These are phyloP conservation scores for Tretioscincus oriximinensis DNA, from an alignment of 2,113 vertebrate species.

Conservation along the genomic window DNA sequence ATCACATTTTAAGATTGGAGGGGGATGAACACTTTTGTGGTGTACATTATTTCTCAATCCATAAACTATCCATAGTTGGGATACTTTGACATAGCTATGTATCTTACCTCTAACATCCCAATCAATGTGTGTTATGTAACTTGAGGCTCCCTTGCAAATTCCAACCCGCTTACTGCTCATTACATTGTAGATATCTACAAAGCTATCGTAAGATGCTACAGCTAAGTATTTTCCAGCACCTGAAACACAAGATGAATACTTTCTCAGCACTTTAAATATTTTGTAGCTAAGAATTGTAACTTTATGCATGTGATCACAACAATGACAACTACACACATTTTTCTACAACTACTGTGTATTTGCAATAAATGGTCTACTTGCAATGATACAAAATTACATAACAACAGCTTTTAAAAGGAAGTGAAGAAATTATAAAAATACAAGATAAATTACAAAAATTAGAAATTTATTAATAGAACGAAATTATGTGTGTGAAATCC, in stretches of 20 bases:
- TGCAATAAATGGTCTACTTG: too few species aligned
- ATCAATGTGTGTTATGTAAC: slow-evolving; percentile 93
- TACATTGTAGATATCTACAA: slow-evolving; percentile 96
- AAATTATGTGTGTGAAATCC: too few species aligned
- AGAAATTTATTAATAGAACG: not conserved
- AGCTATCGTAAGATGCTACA: slow-evolving; percentile 93
- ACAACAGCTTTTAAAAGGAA: not conserved
- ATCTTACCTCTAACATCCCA: slow-evolving; percentile 92
- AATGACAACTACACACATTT: too few species aligned
- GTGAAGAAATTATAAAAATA: not conserved
- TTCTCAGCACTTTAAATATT: not conserved
- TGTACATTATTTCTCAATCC: too few species aligned
- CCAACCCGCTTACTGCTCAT: slow-evolving; percentile 97
- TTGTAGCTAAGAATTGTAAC: too few species aligned
- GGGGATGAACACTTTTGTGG: too few species aligned
- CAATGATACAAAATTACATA: not conserved
- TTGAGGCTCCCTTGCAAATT: slow-evolving; percentile 92
- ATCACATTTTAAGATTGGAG: too few species aligned
- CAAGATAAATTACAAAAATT: not conserved
- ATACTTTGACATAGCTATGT: not conserved
- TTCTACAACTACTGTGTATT: too few species aligned
- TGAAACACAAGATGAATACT: slow-evolving; percentile 56
- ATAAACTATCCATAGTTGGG: too few species aligned
- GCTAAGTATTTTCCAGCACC: slow-evolving; percentile 94
- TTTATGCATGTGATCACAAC: too few species aligned